A percentile compares a stretch with the other conserved stretches of the same genome.
These are phyloP conservation scores for Melanotaenia parkinsoni DNA, from an alignment of 2,797 vertebrate genomes.

Conservation along the genomic window DNA sequence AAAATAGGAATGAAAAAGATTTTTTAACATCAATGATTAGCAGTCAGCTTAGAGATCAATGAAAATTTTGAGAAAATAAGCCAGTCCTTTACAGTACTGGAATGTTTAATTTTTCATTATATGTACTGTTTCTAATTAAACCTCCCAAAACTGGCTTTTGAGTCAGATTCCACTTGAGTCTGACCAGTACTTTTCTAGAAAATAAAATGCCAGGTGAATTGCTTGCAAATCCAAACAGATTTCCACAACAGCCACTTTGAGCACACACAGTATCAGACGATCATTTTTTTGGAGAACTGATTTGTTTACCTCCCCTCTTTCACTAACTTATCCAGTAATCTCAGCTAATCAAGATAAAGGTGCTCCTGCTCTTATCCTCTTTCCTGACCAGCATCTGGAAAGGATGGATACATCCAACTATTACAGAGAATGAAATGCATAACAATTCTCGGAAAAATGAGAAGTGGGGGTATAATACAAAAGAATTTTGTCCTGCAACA, in stretches of 20 bases:
- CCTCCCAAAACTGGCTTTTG: no score
- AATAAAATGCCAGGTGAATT: neutral
- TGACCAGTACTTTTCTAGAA: neutral
- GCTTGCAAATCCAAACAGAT: conserved; percentile 1
- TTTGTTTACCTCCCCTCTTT: neutral
- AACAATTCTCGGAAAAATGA: conserved; percentile 41
- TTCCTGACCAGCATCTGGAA: conserved; percentile 43
- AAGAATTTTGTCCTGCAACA: conserved; percentile 48
- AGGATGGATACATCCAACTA: conserved; percentile 28
- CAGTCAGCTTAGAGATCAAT: no score
- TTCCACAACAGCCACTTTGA: neutral
- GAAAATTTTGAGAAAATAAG: no score
- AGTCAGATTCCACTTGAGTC: no score
- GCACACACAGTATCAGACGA: conserved; percentile 1
- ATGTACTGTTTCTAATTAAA: no score
- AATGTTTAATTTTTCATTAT: no score
- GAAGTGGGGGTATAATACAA: conserved; percentile 39
- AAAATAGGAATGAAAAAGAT: no score
- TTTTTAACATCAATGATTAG: no score
- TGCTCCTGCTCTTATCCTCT: conserved; percentile 37
- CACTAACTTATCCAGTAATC: no score
- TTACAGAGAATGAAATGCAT: conserved; percentile 31
- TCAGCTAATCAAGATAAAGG: conserved; percentile 56
- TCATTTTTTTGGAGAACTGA: conserved; percentile 20
- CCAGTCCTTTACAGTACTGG: no score